Base-by-base conservation (phyloP, 2,797 vertebrate genomes). In the Etheostoma perlongum region DNA sequence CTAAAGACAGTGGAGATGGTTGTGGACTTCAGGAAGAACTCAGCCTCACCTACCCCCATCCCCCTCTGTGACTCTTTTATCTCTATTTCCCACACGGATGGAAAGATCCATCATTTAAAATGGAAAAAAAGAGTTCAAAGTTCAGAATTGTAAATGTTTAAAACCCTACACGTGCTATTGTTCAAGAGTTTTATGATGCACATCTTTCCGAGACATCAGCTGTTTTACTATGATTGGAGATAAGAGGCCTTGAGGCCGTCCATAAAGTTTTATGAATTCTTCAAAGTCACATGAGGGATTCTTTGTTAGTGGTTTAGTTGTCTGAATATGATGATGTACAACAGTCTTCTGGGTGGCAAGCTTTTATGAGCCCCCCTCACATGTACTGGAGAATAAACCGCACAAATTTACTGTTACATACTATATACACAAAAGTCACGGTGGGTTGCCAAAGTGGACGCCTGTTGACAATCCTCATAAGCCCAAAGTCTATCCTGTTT, bases 231-330 rank as follows among this genome's bases (percentile, higher is more conserved):
- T 42, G 14, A 36, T 10, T 11, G 11, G 16, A 72, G 76, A 80
- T 81, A 74, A 63, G 77, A 63, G 18, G 11, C 25, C 14, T 30
- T 57, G 3, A 76, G 47, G 33, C 8, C 36, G 42, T 58, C 66
- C 72, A 47, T 78, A 67, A 79, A 82, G 10, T 25, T 70, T 81
- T 79, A 76, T 73, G 64, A 70, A 58, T 13, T 65, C 19, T 58
- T 60, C 2, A 68, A 62, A 66, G 72, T 64, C 47, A 71, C n/a
- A 33, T 46, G 0, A 75, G 0, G 23, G 16, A 40, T 61, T 30
- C 1, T 1, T 5, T 30, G 30, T 5, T 10, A 14, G 10, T 42
- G 16, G 15, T 42, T 67, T 11, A 65, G 36, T 64, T 30, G 6
- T 67, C 6, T 19, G 7, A 52, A 23, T 12, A 44, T 40, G 11